Evolutionary conservation across 2,113 vertebrate species (phyloP), one percentile per base, ranked within the genome.

Genomic region (Dicentrarchus labrax): DNA sequence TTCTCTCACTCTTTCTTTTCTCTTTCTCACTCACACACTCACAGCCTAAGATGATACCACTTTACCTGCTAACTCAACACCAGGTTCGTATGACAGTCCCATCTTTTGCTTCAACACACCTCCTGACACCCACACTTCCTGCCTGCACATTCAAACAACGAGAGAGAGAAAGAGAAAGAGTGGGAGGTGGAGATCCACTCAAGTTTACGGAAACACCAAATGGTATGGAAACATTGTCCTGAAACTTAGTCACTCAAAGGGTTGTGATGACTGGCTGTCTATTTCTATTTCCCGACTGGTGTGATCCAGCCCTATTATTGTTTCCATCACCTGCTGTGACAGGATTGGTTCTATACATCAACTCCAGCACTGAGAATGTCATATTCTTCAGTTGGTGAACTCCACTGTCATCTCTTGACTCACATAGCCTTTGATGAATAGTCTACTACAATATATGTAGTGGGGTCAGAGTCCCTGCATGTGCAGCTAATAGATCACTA

Each of bases 161-260:
- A 47, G 51, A 77, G 70, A 54, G 76, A 56, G 57, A 54, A 57
- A 38, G 50, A 76, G 66, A 30, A 30, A 53, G 76, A 51, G 38
- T 64, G 62, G 53, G 62, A 57, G 72, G 21, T n/a, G 67, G 47
- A 51, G 61, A 84, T 50, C 73, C 75, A 83, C 45, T 83, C 56
- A 74, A 71, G 75, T 78, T 86, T 48, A 87, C 70, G 4, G 43
- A 82, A 87, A 83, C 53, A 75, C 51, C 53, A 83, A 89, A 86
- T 81, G 76, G 64, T 64, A 82, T 56, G 76, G 65, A 88, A 91
- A 80, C 64, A 74, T 85, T 68, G 41, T 64, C 61, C 61, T 24
- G 30, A 56, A 86, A 78, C 80, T 64, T 21, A 77, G 50, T 48
- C 21, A 36, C 54, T 85, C 65, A 53, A 71, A 72, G 51, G 38